phyloP scores from a whole-genome alignment of 2,888 invertebrate genomes.

The Tachina lurida region DNA sequence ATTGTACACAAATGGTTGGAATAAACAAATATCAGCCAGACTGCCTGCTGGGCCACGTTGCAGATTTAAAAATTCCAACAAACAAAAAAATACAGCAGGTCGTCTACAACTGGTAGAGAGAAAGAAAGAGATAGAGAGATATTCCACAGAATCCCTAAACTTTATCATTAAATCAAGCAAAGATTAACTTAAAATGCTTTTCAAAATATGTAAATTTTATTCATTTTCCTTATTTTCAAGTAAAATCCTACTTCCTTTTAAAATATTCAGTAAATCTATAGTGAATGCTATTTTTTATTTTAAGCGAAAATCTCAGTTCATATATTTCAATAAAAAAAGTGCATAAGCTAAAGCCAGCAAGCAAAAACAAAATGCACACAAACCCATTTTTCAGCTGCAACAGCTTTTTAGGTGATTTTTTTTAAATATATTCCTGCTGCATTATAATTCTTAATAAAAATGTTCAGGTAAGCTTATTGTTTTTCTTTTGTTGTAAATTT shows the following conservation, averaged over 20 bases:
- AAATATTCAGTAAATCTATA: slow-evolving; percentile 45
- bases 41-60: slow-evolving; percentile 47
- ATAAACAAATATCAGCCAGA: slow-evolving; percentile 57
- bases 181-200: slow-evolving; percentile 27
- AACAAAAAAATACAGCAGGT: not conserved
- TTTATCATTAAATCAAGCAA: slow-evolving; percentile 10
- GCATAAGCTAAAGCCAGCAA: not conserved
- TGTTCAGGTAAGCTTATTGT: not conserved
- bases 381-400: slow-evolving; percentile 16
- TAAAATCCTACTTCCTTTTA: slow-evolving; percentile 47
- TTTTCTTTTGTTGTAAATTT: not conserved
- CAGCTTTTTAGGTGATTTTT: slow-evolving; percentile 36
- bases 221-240: slow-evolving; percentile 2
- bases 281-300: not conserved
- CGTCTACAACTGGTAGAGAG: too few species aligned
- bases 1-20: slow-evolving; percentile 6
- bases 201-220: slow-evolving; percentile 45
- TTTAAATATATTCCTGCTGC: not conserved
- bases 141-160: not conserved
- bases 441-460: not conserved
- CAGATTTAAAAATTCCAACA: not conserved
- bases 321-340: slow-evolving; percentile 34
- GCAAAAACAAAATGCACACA: slow-evolving; percentile 4
- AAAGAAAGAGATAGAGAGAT: not conserved
- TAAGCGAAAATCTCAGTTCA: slow-evolving; percentile 31